These are phyloP conservation scores for Zaprionus ornatus DNA, from an alignment of 1,140 invertebrate genomes.

Conservation along the genomic window DNA sequence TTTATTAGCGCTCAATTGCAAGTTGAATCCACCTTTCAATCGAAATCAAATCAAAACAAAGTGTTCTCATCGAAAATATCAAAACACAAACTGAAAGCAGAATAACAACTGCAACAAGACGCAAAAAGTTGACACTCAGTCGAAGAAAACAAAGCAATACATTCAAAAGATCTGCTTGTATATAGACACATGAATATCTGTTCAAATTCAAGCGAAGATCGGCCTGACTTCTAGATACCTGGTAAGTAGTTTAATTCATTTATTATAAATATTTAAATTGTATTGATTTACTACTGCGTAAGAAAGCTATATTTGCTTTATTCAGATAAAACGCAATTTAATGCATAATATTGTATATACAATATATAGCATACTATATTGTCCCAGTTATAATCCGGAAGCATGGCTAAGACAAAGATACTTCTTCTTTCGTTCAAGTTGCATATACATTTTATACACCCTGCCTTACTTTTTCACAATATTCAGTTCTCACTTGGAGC, in stretches of 20 bases:
- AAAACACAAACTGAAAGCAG: constrained; percentile 20
- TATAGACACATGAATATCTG: not conserved
- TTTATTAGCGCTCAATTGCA: constrained; percentile 23
- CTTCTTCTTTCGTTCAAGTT: not conserved
- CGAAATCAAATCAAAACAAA: constrained; percentile 37
- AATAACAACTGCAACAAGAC: constrained; percentile 28
- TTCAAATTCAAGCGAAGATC: not conserved
- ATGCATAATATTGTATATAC: not conserved
- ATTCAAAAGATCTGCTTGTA: constrained; percentile 1
- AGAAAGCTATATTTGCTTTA: too few species aligned
- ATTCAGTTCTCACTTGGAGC: not conserved
- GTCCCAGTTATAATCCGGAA: not conserved
- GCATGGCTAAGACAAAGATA: not conserved
- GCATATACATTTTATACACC: not conserved
- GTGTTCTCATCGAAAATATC: not conserved
- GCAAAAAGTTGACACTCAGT: constrained; percentile 20
- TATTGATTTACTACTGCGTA: not conserved
- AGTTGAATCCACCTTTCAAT: not conserved
- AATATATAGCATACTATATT: not conserved
- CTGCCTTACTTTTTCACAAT: not conserved
- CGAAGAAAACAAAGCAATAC: constrained; percentile 41
- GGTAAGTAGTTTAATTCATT: not conserved
- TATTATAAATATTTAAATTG: not conserved
- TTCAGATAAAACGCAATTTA: not conserved
- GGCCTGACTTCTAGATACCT: not conserved